Base-by-base conservation (phyloP, 2,888 invertebrate species). In the Lycaena phlaeas region DNA sequence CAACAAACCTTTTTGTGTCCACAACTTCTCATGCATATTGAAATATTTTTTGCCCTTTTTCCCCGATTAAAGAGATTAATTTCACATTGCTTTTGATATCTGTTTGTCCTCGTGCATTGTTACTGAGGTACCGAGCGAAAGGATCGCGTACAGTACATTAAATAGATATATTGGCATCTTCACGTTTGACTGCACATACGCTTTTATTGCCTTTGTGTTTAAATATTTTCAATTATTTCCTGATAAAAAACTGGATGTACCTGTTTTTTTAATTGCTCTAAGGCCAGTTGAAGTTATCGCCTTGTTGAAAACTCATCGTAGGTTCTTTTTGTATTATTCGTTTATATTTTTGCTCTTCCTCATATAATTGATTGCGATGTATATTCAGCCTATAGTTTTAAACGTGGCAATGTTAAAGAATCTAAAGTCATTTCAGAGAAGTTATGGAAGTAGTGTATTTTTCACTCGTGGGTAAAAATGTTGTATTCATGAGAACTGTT, bases 141-240 rank as follows among this genome's bases (percentile, higher is more conserved):
- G 36, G 31, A 44, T 43, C 45, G 45, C 43, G 45, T 45, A 50
- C 50, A 43, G 42, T 45, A 50, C 52, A 53, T 56, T 56, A 53
- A 53, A 18, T 49, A 56, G 54, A 59, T 53, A 46, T 45, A 14
- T 38, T 43, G 41, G 43, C 57, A 56, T 56, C 57, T 58, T 52
- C 45, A 56, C 55, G 50, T 58, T 53, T 49, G 52, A 50, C 40
- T 50, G 53, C 44, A 51, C 50, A 53, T 50, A 50, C 50, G 50
- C 53, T 38, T 56, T 57, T 54, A 56, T 56, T 54, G 41, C 44
- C 40, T 27, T 27, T 27, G 27, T 17, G 14, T 11, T 27, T 22
- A 22, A 12, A 18, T 14, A 38, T 15, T 38, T 27, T 9, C n/a
- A n/a, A n/a, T n/a, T n/a, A n/a, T n/a, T n/a, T n/a, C n/a, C 14